Percentiles rank a stretch among this genome's conserved stretches.
Conservation (phyloP, 1,140 invertebrate species). For the Bombus confusus region DNA sequence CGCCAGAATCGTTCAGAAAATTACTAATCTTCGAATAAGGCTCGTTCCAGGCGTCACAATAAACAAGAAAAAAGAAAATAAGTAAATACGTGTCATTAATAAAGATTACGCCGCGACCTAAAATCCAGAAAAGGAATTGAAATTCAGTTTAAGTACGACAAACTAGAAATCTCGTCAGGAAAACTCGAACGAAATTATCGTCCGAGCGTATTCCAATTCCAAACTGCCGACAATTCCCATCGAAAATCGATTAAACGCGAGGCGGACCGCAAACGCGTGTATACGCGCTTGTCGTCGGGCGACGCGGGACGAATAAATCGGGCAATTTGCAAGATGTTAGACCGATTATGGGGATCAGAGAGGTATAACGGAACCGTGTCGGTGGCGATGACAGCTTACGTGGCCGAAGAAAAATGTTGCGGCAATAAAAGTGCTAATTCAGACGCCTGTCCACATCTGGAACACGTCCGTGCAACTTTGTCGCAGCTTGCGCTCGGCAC, state of each 20-base stretch:
- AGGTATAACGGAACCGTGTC: neutral
- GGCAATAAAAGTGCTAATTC: slow-evolving; percentile 63
- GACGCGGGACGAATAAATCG: neutral
- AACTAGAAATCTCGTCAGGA: neutral
- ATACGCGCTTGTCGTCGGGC: too few relatives aligned
- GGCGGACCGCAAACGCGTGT: neutral
- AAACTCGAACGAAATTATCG: neutral
- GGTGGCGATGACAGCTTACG: neutral
- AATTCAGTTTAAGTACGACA: neutral
- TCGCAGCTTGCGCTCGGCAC: slow-evolving; percentile 28
- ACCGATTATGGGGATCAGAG: slow-evolving; percentile 7
- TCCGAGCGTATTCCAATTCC: neutral
- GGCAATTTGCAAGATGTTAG: slow-evolving; percentile 10
- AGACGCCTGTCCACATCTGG: slow-evolving; percentile 53
- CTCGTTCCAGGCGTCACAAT: too few relatives aligned
- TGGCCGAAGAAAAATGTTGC: slow-evolving; percentile 44
- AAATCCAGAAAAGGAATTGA: too few relatives aligned
- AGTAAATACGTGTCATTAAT: too few relatives aligned
- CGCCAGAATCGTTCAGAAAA: too few relatives aligned
- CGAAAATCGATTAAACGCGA: slow-evolving; percentile 7
- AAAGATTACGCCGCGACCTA: too few relatives aligned
- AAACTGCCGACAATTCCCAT: neutral
- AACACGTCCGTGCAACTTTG: slow-evolving; percentile 39
- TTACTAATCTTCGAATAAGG: too few relatives aligned
- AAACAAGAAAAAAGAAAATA: too few relatives aligned